Evolutionary conservation across 2,113 vertebrate species (phyloP).

Genomic region (Cygnus atratus): DNA sequence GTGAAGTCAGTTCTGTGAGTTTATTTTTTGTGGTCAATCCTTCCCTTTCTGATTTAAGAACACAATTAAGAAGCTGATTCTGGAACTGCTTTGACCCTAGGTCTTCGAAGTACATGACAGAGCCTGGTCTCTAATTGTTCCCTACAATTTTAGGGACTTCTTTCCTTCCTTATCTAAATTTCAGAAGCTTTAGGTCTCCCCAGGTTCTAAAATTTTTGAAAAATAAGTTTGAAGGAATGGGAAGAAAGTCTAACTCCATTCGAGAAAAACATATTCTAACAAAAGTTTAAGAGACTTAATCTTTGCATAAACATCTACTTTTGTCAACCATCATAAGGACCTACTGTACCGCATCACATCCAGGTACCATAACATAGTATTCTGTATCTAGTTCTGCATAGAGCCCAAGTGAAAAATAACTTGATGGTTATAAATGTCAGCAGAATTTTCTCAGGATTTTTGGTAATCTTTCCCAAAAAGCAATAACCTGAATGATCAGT

Average conservation of each 20-base stretch:
- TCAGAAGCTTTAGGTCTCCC: not conserved
- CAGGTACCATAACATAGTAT: not conserved
- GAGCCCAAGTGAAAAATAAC: not conserved
- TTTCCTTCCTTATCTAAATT: not conserved
- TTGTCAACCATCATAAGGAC: not conserved
- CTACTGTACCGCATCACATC: not conserved
- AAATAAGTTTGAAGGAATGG: not conserved
- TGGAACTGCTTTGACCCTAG: not conserved
- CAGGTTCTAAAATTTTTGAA: not conserved
- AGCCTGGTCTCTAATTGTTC: not conserved
- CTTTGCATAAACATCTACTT: not conserved
- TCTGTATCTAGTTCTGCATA: not conserved
- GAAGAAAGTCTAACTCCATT: not conserved
- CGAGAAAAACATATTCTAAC: not conserved
- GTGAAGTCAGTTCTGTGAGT: not conserved
- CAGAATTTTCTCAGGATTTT: not conserved
- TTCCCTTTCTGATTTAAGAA: not conserved
- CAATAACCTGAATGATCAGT: not conserved
- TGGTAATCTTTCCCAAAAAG: not conserved
- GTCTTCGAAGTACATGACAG: not conserved
- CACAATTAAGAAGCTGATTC: not conserved
- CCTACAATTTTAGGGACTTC: not conserved
- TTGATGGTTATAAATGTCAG: not conserved
- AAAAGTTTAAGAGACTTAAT: not conserved
- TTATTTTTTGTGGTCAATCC: not conserved